Conservation (phyloP, 2,797 vertebrate genomes). For the Caiman crocodilus region DNA sequence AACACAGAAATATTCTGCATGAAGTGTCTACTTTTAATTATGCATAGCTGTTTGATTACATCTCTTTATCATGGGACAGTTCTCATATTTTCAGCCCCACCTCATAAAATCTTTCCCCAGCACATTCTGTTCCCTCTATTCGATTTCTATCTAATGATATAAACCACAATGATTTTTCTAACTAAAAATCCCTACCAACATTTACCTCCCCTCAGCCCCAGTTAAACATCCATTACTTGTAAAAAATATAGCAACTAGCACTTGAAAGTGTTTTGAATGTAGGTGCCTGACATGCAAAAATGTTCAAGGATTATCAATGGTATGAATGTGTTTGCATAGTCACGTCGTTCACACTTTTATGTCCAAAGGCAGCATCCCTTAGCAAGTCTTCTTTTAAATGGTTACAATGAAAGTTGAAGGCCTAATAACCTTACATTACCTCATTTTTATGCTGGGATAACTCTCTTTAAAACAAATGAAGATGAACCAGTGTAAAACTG, state of each 20-base stretch:
- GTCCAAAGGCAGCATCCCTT: neutral
- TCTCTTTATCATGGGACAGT: conserved; percentile 30
- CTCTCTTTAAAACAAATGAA: conserved; percentile 31
- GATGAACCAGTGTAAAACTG: neutral
- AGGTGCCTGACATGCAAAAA: neutral
- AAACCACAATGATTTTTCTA: neutral
- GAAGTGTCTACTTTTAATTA: neutral
- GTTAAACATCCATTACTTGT: conserved; percentile 17
- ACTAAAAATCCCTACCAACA: neutral
- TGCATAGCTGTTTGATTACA: conserved; percentile 38
- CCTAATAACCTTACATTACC: neutral
- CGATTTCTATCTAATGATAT: conserved; percentile 46
- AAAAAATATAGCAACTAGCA: conserved; percentile 25
- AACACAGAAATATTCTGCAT: conserved; percentile 31
- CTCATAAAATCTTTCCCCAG: conserved; percentile 46
- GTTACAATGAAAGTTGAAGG: conserved; percentile 8
- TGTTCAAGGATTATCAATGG: neutral
- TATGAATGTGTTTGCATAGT: neutral
- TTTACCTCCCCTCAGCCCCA: neutral
- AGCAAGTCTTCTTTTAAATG: neutral
- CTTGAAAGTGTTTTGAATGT: neutral
- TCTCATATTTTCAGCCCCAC: conserved; percentile 61
- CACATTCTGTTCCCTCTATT: conserved; percentile 56
- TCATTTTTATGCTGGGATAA: neutral
- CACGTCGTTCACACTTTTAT: neutral